Evolutionary conservation across 1,140 invertebrate genomes (phyloP), one percentile per base, ranked within the genome.

Genomic region (Rhagoletis zephyria): DNA sequence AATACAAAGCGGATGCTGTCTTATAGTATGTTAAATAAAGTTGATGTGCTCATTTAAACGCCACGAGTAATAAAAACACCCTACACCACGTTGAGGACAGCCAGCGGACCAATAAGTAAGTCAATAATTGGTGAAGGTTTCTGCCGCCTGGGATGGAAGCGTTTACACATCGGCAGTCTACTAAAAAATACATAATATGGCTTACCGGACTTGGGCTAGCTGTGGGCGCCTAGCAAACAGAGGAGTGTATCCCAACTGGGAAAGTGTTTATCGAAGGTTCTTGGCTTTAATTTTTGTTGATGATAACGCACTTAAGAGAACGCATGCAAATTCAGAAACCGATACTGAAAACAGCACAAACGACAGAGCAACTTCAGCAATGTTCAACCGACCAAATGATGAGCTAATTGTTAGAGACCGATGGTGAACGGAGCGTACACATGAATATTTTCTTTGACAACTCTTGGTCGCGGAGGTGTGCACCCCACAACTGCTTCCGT

Each of bases 221-320:
- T 63, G 40, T n/a, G 67, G 0, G 67, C 42, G 42, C 40, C 42
- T 74, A 14, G 45, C 42, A 40, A 42, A 12, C 42, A 16, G 30
- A 9, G 9, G 14, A 48, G 12, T 7, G 51, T 10, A 56, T 5
- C 42, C 4, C 67, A 74, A 74, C 9, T 45, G 42, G n/a, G 16
- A 56, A 77, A 30, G 45, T 81, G 74, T 81, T 56, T 14, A 56
- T 6, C 48, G n/a, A 81, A 10, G 74, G 6, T n/a, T 51, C 16
- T 19, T 81, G n/a, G 48, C 16, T 74, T 40, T 48, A 48, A 74
- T 74, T 51, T 40, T 74, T 74, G 45, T 81, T 81, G 74, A 56
- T 51, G 74, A 56, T 81, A n/a, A 56, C 19, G 74, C 74, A 81
- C 74, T 81, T 81, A 81, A 56, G 74, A 81, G 9, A 81, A 81